Conservation (phyloP, 2,113 vertebrate genomes). For the Morone chrysops region DNA sequence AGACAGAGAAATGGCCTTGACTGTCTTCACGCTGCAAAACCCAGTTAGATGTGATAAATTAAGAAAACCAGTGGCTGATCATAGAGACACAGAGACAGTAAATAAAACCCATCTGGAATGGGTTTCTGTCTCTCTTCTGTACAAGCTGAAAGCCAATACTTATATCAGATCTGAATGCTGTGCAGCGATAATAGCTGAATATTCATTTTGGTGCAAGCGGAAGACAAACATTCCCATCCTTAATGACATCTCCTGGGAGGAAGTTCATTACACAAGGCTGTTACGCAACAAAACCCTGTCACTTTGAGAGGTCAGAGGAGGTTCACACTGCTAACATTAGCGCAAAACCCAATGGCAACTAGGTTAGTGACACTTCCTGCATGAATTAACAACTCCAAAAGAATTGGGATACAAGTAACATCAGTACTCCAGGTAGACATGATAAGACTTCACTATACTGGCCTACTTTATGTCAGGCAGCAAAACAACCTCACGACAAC, state of each 20-base stretch:
- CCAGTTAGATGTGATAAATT: constrained; percentile 43
- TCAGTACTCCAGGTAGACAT: constrained; percentile 59
- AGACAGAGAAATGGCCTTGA: constrained; percentile 49
- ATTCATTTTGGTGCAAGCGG: constrained; percentile 79
- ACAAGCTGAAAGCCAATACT: constrained; percentile 67
- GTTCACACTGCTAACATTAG: constrained; percentile 78
- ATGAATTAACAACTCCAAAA: constrained; percentile 56
- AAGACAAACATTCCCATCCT: constrained; percentile 83
- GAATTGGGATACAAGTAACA: constrained; percentile 53
- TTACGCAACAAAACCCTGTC: constrained; percentile 77
- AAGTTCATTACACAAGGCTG: constrained; percentile 81
- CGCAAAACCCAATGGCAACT: constrained; percentile 64
- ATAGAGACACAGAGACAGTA: constrained; percentile 50
- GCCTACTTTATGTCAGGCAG: constrained; percentile 65
- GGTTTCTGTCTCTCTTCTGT: constrained; percentile 55
- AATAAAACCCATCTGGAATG: constrained; percentile 66
- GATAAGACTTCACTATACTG: constrained; percentile 40
- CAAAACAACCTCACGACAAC: constrained; percentile 11
- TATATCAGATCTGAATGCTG: constrained; percentile 75
- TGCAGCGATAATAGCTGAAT: constrained; percentile 78
- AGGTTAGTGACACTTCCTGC: constrained; percentile 73
- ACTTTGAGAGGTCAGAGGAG: constrained; percentile 79
- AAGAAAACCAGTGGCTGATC: constrained; percentile 48
- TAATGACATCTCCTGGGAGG: constrained; percentile 82
- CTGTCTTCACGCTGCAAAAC: constrained; percentile 47